phyloP scores from a whole-genome alignment of 2,888 invertebrate genomes.

The Uropetala carovei region DNA sequence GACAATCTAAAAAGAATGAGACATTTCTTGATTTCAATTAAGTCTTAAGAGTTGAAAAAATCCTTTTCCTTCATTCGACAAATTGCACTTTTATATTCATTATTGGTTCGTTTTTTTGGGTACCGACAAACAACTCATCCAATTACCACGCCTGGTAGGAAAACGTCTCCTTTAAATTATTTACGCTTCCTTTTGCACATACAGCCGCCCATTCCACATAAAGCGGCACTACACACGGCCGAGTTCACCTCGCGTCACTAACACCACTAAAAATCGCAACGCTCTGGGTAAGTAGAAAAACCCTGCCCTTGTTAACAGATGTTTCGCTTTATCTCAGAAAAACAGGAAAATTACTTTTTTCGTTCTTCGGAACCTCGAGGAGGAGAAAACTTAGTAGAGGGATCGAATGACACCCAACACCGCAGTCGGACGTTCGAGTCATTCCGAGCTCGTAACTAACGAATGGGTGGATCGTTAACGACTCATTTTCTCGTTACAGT shows the following conservation, averaged over 20 bases:
- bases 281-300: neutral
- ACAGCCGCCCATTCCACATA: neutral
- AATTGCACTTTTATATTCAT: neutral
- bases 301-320: constrained; percentile 11
- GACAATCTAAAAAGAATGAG: no score
- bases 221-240: neutral
- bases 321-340: constrained; percentile 9
- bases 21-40: no score
- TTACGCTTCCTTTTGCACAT: neutral
- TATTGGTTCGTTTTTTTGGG: neutral
- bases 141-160: no score
- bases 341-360: neutral
- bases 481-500: neutral
- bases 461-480: neutral
- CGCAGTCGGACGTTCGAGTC: neutral
- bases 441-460: neutral
- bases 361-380: neutral
- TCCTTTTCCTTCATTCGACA: neutral
- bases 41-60: no score
- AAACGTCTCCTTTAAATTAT: neutral
- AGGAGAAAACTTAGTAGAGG: neutral
- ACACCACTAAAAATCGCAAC: neutral
- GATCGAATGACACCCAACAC: neutral
- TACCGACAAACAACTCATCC: neutral
- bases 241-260: neutral